Percentiles rank a stretch among this genome's conserved stretches.
Evolutionary conservation across 2,113 vertebrate genomes (phyloP).

Genomic region (Calyptomena viridis): DNA sequence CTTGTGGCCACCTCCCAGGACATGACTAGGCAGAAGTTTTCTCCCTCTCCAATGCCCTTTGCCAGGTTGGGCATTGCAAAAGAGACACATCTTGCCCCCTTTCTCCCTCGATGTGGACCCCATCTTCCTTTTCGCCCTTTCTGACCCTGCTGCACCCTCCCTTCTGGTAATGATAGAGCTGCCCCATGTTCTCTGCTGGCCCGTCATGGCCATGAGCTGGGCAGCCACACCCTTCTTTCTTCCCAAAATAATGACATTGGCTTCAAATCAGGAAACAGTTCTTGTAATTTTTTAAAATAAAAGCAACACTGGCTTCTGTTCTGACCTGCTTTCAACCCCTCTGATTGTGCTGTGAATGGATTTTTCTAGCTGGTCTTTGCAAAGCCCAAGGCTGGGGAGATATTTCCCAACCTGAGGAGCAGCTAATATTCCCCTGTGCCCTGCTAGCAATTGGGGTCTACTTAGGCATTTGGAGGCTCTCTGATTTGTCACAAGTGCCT

Average conservation of each 20-base stretch:
- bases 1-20: not conserved
- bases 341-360: not conserved
- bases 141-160: not conserved
- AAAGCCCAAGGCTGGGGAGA: not conserved
- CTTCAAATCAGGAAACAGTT: not conserved
- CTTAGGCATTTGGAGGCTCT: not conserved
- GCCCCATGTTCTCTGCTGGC: rapidly evolving
- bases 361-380: not conserved
- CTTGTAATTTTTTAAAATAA: not conserved
- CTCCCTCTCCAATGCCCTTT: not conserved
- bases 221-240: conserved; percentile 8
- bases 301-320: not conserved
- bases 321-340: not conserved
- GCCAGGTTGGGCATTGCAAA: not conserved
- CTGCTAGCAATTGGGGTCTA: not conserved
- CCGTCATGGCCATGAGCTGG: rapidly evolving
- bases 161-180: not conserved
- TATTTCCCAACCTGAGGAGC: not conserved
- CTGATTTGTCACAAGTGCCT: not conserved
- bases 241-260: not conserved
- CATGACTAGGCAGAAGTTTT: not conserved
- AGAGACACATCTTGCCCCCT: not conserved
- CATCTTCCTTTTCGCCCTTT: not conserved
- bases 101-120: not conserved
- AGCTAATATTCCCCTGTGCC: not conserved